Evolutionary conservation across 2,888 invertebrate genomes (phyloP), one percentile per base, ranked within the genome.

Genomic region (Hypena proboscidalis): DNA sequence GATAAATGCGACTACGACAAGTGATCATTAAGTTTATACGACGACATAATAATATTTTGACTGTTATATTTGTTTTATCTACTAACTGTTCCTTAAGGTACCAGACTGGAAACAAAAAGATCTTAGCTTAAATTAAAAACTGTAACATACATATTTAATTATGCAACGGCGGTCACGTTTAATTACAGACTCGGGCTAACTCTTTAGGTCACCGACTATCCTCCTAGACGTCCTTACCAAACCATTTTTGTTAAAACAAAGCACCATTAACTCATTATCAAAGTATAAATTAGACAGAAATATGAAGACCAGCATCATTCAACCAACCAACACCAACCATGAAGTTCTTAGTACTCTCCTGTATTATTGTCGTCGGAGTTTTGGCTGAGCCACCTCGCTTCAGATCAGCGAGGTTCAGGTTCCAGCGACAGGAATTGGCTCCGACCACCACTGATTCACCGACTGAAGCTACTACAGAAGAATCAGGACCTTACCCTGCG

Each of bases 331-430:
- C 55, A 64, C 53, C 64, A 66, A 77, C 33, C 62, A 90, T 90
- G 90, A 87, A 86, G 78, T 68, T 72, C 46, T 48, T 83, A 8
- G 58, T 90, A 2, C 42, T 87, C 7, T 68, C 70, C 39, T 82
- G 79, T 62, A 48, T n/a, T n/a, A n/a, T 83, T 15, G 39, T 80
- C 21, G 67, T 64, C 5, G 77, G 74, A 15, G 85, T 67, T 0
- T 37, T 78, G 7, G 86, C 86, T 80, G 89, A 89, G 55, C 83
- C 74, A 15, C 91, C 91, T 84, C 89, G 90, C 72, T 84, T 80
- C 58, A 74, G 77, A 62, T 82, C 85, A 22, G 86, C 85, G 85
- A 85, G 88, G 83, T 85, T 89, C 67, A 71, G 87, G 45, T 82
- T 72, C 55, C 87, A 90, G 78, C 79, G 90, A n/a, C 83, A 82